These are phyloP conservation scores for Sarcophaga caerulescens DNA, from an alignment of 2,888 invertebrate genomes.

Conservation along the genomic window DNA sequence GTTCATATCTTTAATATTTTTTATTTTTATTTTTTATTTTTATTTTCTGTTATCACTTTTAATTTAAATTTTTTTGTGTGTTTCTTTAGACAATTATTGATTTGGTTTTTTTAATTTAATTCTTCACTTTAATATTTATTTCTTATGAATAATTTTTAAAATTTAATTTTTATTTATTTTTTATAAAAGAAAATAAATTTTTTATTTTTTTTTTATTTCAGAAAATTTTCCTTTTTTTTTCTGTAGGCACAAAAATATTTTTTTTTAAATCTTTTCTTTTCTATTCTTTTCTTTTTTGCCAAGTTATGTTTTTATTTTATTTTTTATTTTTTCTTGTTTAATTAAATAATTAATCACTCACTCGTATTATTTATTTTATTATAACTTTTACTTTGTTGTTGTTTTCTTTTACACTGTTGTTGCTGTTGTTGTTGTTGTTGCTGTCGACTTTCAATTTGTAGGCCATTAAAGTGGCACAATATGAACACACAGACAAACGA, in stretches of 20 bases:
- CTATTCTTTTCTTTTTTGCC: conserved; percentile 4
- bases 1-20: background rate
- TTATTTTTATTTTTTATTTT: background rate
- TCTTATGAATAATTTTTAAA: background rate
- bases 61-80: background rate
- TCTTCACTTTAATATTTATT: background rate
- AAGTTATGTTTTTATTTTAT: background rate
- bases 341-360: conserved; percentile 34
- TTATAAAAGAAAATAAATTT: background rate
- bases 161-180: background rate
- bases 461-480: conserved; percentile 56
- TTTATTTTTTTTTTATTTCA: background rate
- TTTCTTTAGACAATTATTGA: background rate
- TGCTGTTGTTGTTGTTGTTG: conserved; percentile 28
- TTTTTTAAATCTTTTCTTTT: conserved; percentile 16
- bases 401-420: conserved; percentile 9
- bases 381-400: background rate
- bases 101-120: background rate
- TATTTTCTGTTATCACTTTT: background rate
- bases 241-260: background rate
- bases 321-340: conserved; percentile 69
- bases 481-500: conserved; percentile 8
- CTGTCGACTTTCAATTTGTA: conserved; percentile 41
- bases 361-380: background rate
- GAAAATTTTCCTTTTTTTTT: conserved; percentile 3